phyloP scores from a whole-genome alignment of 2,797 vertebrate genomes.

The Synanceia verrucosa region DNA sequence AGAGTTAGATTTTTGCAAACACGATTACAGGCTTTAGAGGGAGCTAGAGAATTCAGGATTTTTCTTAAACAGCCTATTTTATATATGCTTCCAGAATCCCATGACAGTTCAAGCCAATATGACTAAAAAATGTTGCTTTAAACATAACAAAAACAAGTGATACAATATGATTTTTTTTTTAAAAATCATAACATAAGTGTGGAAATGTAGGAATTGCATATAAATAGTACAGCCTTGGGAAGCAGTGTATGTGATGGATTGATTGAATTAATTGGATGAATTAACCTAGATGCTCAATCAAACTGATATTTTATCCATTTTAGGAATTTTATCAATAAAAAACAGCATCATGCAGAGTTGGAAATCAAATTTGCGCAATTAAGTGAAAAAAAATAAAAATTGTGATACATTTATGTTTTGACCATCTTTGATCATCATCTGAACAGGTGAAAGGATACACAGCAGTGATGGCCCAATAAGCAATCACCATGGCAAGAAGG shows the following conservation, averaged over 20 bases:
- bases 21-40: too few species aligned
- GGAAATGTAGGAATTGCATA: background rate
- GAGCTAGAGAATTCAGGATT: too few species aligned
- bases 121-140: too few species aligned
- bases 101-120: too few species aligned
- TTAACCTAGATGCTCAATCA: background rate
- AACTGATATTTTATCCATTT: background rate
- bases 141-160: background rate
- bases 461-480: constrained; percentile 94
- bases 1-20: too few species aligned
- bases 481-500: constrained; percentile 91
- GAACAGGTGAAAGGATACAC: constrained; percentile 88
- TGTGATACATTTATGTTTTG: background rate
- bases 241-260: background rate
- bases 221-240: background rate
- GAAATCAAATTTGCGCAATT: background rate
- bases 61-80: too few species aligned
- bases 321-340: background rate
- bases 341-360: background rate
- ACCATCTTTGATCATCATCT: background rate
- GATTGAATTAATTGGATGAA: background rate
- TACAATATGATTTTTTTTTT: background rate
- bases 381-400: background rate
- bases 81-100: too few species aligned
- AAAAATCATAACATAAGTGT: background rate